Base-by-base conservation (phyloP, 2,888 invertebrate genomes). In the Steinernema hermaphroditum region DNA sequence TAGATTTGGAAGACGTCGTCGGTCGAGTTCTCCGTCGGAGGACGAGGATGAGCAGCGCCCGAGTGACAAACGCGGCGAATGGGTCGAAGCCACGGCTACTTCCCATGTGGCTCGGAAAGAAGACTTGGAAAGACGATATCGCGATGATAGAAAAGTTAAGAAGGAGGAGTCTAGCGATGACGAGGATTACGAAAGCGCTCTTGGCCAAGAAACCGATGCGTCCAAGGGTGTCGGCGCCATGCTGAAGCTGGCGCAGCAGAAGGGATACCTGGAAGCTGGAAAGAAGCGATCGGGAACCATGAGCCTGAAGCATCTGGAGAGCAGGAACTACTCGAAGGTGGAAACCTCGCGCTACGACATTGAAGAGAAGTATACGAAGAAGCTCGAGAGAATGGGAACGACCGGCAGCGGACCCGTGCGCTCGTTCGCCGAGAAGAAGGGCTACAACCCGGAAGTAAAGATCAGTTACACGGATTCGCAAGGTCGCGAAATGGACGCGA, bases 401-500 rank as follows among this genome's bases (percentile, higher is more conserved):
- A 80, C 83, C 6, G 81, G 81, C 6, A 77, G 82, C 14, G 86
- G 86, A 0, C 86, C 86, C 9, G 73, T 81, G 0, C 75, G 80
- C 37, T 72, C 83, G 2, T 86, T 86, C 75, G 69, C 72, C 6
- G 86, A 86, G 71, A 86, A 86, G 72, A 70, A 74, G 32, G 82
- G 82, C 73, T 86, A 86, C 75, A 79, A 76, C 9, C 86, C 86
- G 22, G 82, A 82, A 95, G 75, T 83, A n/a, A 73, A 77, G 44
- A 74, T 84, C 68, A 73, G 74, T 41, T 99, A 99, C 88, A 94
- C 94, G 78, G 97, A 98, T 88, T 96, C 96, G 87, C 93, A 93
- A 86, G 98, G 98, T 0, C 92, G 94, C 72, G 91, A 93, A 82
- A 90, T 98, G 75, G 93, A 92, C 84, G 92, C 93, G 73, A 98